These are phyloP conservation scores for Tupaia tana DNA, from an alignment of 2,113 vertebrate species.

Conservation along the genomic window DNA sequence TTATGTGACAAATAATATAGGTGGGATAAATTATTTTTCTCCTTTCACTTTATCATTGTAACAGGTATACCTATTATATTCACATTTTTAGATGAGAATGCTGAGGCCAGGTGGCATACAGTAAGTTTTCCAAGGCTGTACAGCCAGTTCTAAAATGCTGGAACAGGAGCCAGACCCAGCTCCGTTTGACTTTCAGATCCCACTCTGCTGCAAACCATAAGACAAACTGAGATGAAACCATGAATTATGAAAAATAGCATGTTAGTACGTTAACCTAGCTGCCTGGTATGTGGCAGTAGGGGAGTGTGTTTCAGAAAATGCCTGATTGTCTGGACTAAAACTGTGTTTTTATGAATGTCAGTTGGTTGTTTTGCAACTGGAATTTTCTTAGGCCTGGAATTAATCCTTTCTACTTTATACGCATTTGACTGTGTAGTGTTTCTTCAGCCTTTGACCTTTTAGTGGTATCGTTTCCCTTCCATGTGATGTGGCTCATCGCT, in stretches of 20 bases:
- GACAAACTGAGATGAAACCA: background rate
- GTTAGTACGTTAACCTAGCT: background rate
- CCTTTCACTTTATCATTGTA: background rate
- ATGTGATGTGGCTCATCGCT: background rate
- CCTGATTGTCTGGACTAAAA: background rate
- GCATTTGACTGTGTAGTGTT: background rate
- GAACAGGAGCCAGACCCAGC: background rate
- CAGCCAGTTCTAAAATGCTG: background rate
- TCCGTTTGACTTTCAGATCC: background rate
- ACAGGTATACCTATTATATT: background rate
- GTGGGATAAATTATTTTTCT: background rate
- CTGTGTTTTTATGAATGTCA: background rate
- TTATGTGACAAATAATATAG: background rate
- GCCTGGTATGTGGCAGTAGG: background rate
- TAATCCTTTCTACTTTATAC: background rate
- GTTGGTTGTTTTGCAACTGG: background rate
- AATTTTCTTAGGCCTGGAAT: background rate
- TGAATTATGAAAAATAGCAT: background rate
- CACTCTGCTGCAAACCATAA: background rate
- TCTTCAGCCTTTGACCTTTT: slow-evolving; percentile 58
- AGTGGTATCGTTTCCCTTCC: background rate
- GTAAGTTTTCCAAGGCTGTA: background rate
- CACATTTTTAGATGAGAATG: background rate
- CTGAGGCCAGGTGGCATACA: background rate
- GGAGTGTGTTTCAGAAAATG: background rate